A percentile compares a stretch with the other conserved stretches of the same genome.
Evolutionary conservation across 2,888 invertebrate species (phyloP).

Genomic region (Melanotus villosus): DNA sequence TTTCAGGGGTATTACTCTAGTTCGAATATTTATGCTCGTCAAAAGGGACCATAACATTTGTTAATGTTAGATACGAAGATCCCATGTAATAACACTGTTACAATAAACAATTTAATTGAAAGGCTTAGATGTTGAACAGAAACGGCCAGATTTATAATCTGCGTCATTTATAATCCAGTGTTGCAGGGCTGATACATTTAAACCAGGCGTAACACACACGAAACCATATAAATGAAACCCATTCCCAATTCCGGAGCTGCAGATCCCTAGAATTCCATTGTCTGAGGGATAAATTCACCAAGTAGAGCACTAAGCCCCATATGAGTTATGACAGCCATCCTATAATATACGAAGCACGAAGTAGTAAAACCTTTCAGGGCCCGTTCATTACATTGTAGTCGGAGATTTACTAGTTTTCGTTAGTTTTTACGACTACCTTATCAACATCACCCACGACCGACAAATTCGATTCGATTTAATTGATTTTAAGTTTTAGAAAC

Average conservation of each 20-base stretch:
- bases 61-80: no score
- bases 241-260: slow-evolving; percentile 45
- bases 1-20: no score
- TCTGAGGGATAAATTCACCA: slow-evolving; percentile 48
- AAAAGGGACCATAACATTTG: no score
- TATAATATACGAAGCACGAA: slow-evolving; percentile 41
- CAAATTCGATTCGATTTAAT: background rate
- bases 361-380: slow-evolving; percentile 36
- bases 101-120: background rate
- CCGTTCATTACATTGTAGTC: slow-evolving; percentile 23
- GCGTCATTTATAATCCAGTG: slow-evolving; percentile 27
- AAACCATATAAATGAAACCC: slow-evolving; percentile 47
- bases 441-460: background rate
- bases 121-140: background rate
- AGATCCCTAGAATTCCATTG: slow-evolving; percentile 47
- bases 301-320: slow-evolving; percentile 46
- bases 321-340: slow-evolving; percentile 47
- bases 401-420: slow-evolving; percentile 17
- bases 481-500: background rate
- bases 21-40: no score
- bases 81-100: no score
- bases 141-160: slow-evolving; percentile 1
- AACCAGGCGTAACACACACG: slow-evolving; percentile 37
- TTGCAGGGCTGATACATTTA: slow-evolving; percentile 33
- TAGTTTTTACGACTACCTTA: slow-evolving; percentile 2